These are phyloP conservation scores for Idris sp. DNA, from an alignment of 1,140 invertebrate species.

Conservation along the genomic window DNA sequence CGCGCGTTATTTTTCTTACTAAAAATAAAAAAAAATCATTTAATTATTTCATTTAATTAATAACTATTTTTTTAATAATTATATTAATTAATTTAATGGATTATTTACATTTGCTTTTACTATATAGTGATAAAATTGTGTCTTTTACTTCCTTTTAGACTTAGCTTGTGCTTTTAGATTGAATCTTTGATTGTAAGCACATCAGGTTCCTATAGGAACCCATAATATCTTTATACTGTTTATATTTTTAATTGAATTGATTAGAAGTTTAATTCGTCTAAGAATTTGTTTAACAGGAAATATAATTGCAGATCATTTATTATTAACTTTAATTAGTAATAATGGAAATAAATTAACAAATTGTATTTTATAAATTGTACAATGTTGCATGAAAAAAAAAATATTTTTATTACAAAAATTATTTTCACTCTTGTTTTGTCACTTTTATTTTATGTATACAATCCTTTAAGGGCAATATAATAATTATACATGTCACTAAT, in stretches of 20 bases:
- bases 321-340: slow-evolving; percentile 80
- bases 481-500: no score
- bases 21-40: no score
- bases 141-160: slow-evolving; percentile 80
- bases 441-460: no score
- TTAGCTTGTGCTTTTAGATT: slow-evolving; percentile 80
- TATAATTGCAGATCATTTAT: slow-evolving; percentile 84
- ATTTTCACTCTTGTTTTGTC: no score
- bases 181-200: slow-evolving; percentile 79
- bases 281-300: slow-evolving; percentile 82
- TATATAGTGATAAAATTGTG: slow-evolving; percentile 79
- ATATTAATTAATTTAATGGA: slow-evolving; percentile 81
- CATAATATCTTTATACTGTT: slow-evolving; percentile 81
- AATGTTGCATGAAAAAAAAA: no score
- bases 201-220: slow-evolving; percentile 81
- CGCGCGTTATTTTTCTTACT: no score
- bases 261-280: slow-evolving; percentile 82
- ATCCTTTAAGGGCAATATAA: no score
- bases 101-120: slow-evolving; percentile 85
- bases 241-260: slow-evolving; percentile 82
- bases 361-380: no score
- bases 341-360: slow-evolving; percentile 63
- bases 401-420: no score
- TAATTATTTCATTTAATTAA: no score
- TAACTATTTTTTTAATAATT: slow-evolving; percentile 80